Evolutionary conservation across 2,888 invertebrate genomes (phyloP), one percentile per base, ranked within the genome.

Genomic region (Drosophila prolongata): DNA sequence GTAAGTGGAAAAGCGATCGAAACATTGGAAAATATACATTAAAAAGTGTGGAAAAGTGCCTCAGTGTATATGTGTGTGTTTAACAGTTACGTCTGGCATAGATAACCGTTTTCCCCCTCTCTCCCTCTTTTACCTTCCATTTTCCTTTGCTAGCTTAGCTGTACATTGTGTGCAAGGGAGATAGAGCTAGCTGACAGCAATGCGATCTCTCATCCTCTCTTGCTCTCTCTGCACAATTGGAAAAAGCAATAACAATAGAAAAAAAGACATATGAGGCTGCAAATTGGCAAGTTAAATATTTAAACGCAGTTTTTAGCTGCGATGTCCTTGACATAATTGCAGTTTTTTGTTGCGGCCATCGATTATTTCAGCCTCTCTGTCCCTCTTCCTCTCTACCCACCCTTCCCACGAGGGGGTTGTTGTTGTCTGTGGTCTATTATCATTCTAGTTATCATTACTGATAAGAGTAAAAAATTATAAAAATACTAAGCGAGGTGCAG

Each of bases 241-340:
- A 83, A 70, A 70, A 74, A 75, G 66, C 52, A 64, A 56, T 24
- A 52, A 40, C 35, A 73, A 43, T 35, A 49, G 53, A 8, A 34
- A 66, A 59, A 65, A 69, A 66, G 24, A 38, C 38, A 38, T 71
- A 64, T 46, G 38, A 40, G 56, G n/a, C 49, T 71, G 87, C 68
- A 60, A 82, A 82, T 88, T 88, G 59, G 44, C 79, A 52, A 67
- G 64, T 73, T 71, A 75, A 82, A 82, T 82, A 82, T 79, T 74
- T 76, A 74, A 78, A 55, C 56, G 72, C 59, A 66, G 60, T 59
- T 35, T 4, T 49, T 35, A 16, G 42, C 42, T 49, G 47, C 35
- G 27, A 55, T 61, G 74, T 76, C 74, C 74, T 74, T 74, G 74
- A 74, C 74, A 74, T 61, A 50, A 69, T 69, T 74, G 40, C 49